phyloP scores from a whole-genome alignment of 2,888 invertebrate genomes.

The Leptarthrus brevirostris region DNA sequence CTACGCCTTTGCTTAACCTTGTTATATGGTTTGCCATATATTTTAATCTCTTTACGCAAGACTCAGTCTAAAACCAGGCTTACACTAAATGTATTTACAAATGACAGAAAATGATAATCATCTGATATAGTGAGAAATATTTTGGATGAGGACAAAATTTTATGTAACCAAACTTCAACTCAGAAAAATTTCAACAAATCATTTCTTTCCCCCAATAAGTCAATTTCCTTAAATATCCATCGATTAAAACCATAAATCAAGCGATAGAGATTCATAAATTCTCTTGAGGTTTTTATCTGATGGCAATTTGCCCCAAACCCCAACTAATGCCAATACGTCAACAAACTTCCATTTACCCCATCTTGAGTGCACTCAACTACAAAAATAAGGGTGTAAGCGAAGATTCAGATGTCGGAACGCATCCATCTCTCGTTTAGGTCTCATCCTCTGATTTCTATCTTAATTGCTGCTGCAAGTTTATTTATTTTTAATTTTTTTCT shows the following conservation, averaged over 20 bases:
- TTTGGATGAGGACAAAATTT: too few species aligned
- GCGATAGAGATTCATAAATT: conserved; percentile 38
- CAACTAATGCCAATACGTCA: conserved; percentile 9
- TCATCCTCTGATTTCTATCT: conserved; percentile 26
- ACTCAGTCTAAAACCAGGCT: too few species aligned
- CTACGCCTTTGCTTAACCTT: too few species aligned
- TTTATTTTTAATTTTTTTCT: conserved; percentile 47
- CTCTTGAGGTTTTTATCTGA: conserved; percentile 45
- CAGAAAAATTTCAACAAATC: too few species aligned
- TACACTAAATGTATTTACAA: too few species aligned
- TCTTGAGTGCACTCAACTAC: conserved; percentile 30
- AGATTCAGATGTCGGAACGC: conserved; percentile 33
- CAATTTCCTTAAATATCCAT: conserved; percentile 14
- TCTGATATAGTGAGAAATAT: too few species aligned
- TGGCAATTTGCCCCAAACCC: conserved; percentile 39
- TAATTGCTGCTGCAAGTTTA: conserved; percentile 41
- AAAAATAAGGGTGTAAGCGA: conserved; percentile 21
- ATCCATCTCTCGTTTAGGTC: neutral
- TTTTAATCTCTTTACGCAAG: too few species aligned
- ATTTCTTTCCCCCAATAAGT: neutral
- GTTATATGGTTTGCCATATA: too few species aligned
- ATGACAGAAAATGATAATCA: too few species aligned
- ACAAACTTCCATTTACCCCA: neutral
- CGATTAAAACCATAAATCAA: conserved; percentile 41
- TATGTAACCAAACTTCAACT: too few species aligned